Base-by-base conservation (phyloP, 2,888 invertebrate genomes). In the Darwinula stevensoni region DNA sequence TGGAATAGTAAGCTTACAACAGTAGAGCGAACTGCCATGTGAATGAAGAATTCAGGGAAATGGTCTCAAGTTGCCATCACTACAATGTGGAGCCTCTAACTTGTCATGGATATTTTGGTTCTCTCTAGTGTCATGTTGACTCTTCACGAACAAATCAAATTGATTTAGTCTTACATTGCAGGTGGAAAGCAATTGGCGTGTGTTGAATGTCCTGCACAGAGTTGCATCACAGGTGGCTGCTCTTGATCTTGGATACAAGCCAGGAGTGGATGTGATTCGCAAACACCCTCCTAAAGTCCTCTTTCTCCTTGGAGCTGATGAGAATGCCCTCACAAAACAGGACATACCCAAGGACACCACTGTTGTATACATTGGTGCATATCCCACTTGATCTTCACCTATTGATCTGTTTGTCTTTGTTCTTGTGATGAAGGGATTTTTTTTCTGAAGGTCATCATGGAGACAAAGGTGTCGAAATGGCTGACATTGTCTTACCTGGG, bases 241-340 rank as follows among this genome's bases (percentile, higher is more conserved):
- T 3, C 57, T 91, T 34, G 97, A 97, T 57, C 53, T 94, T 38
- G 97, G 97, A 33, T 94, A 86, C 56, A 63, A 63, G 41, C 63
- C 82, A 1, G 74, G 78, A 4, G 54, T 63, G 3, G 58, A 58
- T 18, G 52, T 47, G 4, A 58, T 66, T 29, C 50, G 64, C 31
- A 59, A 68, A 39, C 54, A 57, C 3, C 49, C 45, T 27, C 76
- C 82, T 0, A 65, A 68, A 45, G 67, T 94, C 16, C 58, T 97
- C 17, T 82, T 70, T 53, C 55, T 97, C 36, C 57, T 97, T 37
- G 94, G 91, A 3, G 88, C 94, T n/a, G 97, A 97, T 52, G 71
- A 72, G 42, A 67, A 69, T 2, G 60, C 67, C 9, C 61, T 94
- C 37, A 62, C 63, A 0, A 61, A 69, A 36, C 66, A 67, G 14